Evolutionary conservation across 2,797 vertebrate genomes (phyloP), one percentile per base, ranked within the genome.

Genomic region (Periophthalmus magnuspinnatus): DNA sequence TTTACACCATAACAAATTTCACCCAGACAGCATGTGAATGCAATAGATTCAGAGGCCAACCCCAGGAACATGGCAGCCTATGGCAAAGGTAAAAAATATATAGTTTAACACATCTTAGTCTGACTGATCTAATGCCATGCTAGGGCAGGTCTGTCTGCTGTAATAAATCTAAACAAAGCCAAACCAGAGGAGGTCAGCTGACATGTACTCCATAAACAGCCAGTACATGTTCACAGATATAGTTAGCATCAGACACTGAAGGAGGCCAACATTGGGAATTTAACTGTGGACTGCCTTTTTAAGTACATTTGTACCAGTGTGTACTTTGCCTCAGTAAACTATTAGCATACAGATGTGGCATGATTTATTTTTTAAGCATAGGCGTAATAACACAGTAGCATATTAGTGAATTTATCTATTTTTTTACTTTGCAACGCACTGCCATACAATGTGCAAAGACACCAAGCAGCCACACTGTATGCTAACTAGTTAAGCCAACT

Each of bases 141-240:
- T 62, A 41, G n/a, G 24, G 55, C 36, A 64, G 58, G 63, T 34
- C 57, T 19, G 9, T 22, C 70, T 64, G 57, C 41, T 71, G n/a
- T 33, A 36, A 33, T 32, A 63, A 70, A 80, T 47, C n/a, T 38
- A 52, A 61, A 5, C 62, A 59, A 68, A 71, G 64, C 65, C 32
- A 67, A 63, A 62, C 5, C 71, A 72, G 21, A 24, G 21, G 11
- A 24, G 61, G 61, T 63, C 36, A 63, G 61, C 61, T 63, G 61
- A 47, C 62, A 64, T 80, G 71, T 80, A 75, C 57, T 0, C 33
- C 16, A 72, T 67, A 65, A 47, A 61, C 28, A 28, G 65, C 21
- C 24, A 52, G 72, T 78, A 72, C 68, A 81, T 71, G 73, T 65
- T 36, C 33, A 54, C 36, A 64, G 62, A 47, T 33, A 67, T 59